Percentiles rank a stretch among this genome's conserved stretches.
These are phyloP conservation scores for Machimus rusticus DNA, from an alignment of 2,888 invertebrate species.

Conservation along the genomic window DNA sequence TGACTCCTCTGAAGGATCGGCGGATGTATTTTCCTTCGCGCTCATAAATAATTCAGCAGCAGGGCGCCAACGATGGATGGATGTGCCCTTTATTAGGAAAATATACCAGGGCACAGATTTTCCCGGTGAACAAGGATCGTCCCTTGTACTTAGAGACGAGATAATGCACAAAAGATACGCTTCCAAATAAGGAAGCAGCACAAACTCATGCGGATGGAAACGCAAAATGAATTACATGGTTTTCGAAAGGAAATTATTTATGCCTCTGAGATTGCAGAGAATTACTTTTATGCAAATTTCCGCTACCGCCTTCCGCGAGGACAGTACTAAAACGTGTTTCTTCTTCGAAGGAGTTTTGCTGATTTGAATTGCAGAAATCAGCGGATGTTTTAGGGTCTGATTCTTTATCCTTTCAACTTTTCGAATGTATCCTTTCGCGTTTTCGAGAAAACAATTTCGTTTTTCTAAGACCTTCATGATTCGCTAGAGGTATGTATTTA, in stretches of 20 bases:
- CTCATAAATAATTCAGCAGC: not conserved
- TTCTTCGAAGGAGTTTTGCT: not conserved
- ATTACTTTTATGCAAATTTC: not conserved
- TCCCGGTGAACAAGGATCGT: not conserved
- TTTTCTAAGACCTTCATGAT: not conserved
- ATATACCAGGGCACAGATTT: not conserved
- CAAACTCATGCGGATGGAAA: not conserved
- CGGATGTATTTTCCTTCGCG: not conserved
- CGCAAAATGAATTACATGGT: not conserved
- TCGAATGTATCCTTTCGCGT: not conserved
- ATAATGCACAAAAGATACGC: not conserved
- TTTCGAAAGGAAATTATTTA: not conserved
- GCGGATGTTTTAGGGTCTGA: not conserved
- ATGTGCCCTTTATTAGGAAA: not conserved
- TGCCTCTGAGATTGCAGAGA: not conserved
- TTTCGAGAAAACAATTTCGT: not conserved
- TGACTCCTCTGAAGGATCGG: not conserved
- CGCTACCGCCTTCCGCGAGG: not conserved
- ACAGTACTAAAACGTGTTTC: not conserved
- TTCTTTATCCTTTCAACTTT: not conserved
- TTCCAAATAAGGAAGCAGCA: not conserved
- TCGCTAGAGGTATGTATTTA: not conserved
- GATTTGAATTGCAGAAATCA: not conserved
- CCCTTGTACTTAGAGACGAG: not conserved
- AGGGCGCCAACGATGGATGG: not conserved